Evolutionary conservation across 2,113 vertebrate species (phyloP).

Genomic region (Scatophagus argus): DNA sequence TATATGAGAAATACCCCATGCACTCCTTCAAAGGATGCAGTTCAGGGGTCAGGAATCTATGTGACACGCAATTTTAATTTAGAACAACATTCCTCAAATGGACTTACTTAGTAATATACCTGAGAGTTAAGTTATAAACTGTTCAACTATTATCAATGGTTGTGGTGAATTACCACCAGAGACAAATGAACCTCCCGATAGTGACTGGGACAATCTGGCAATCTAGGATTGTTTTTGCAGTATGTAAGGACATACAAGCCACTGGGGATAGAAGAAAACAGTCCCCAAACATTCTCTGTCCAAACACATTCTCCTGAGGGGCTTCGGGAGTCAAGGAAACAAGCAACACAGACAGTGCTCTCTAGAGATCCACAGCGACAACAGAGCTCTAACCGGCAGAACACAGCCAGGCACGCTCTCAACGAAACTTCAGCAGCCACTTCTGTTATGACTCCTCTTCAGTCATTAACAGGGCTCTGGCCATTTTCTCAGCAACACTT

Average conservation of each 20-base stretch:
- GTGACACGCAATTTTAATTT: neutral
- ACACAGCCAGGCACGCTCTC: slow-evolving; percentile 25
- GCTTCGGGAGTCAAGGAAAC: slow-evolving; percentile 81
- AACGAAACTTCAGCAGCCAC: slow-evolving; percentile 51
- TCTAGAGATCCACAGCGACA: slow-evolving; percentile 60
- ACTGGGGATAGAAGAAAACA: slow-evolving; percentile 28
- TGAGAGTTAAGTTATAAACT: neutral
- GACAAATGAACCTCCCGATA: slow-evolving; percentile 30
- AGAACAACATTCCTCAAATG: neutral
- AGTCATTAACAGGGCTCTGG: slow-evolving; percentile 52
- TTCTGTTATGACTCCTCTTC: slow-evolving; percentile 29
- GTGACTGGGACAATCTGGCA: slow-evolving; percentile 15
- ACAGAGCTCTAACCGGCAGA: slow-evolving; percentile 43
- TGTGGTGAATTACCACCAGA: neutral
- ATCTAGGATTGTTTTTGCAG: slow-evolving; percentile 60
- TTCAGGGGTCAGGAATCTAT: neutral
- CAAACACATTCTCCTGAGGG: slow-evolving; percentile 78
- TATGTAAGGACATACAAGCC: slow-evolving; percentile 38
- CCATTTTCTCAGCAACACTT: slow-evolving; percentile 62
- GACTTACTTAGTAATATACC: neutral
- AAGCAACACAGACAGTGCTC: slow-evolving; percentile 64
- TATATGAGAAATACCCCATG: too few relatives aligned
- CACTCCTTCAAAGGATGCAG: neutral
- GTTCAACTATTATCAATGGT: neutral
- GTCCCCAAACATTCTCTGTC: slow-evolving; percentile 64